phyloP scores from a whole-genome alignment of 2,797 vertebrate genomes.

The Mionectes olivaceus region DNA sequence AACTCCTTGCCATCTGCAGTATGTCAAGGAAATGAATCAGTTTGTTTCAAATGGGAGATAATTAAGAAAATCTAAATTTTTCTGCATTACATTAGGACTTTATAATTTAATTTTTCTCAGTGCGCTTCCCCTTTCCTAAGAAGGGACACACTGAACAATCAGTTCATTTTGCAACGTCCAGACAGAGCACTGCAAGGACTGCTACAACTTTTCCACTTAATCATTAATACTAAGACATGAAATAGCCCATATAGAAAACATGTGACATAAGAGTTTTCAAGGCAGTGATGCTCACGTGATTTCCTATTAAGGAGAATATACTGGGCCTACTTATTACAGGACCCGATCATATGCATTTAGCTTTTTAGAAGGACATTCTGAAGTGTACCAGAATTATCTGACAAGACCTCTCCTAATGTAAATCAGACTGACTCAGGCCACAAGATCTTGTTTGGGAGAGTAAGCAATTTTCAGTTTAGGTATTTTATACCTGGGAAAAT shows the following conservation, averaged over 20 bases:
- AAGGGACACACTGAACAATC: neutral
- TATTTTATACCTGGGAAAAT: neutral
- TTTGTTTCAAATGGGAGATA: slow-evolving; percentile 43
- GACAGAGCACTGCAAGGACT: neutral
- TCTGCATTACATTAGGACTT: neutral
- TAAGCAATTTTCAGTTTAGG: neutral
- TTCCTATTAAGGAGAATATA: neutral
- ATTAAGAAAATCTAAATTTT: slow-evolving; percentile 61
- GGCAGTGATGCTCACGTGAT: neutral
- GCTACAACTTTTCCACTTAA: neutral
- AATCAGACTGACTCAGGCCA: neutral
- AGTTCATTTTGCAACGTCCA: neutral
- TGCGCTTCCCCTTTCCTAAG: neutral
- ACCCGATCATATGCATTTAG: neutral
- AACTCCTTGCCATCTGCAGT: slow-evolving; percentile 51
- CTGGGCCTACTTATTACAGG: neutral
- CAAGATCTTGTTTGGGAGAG: neutral
- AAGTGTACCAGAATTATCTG: neutral
- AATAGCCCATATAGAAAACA: neutral
- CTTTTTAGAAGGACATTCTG: neutral
- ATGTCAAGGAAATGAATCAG: slow-evolving; percentile 61
- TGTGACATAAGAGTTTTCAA: neutral
- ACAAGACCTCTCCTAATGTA: neutral
- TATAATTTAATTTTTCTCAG: neutral
- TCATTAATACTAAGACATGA: neutral